Conservation (phyloP, 2,888 invertebrate genomes). For the Noctua janthe region DNA sequence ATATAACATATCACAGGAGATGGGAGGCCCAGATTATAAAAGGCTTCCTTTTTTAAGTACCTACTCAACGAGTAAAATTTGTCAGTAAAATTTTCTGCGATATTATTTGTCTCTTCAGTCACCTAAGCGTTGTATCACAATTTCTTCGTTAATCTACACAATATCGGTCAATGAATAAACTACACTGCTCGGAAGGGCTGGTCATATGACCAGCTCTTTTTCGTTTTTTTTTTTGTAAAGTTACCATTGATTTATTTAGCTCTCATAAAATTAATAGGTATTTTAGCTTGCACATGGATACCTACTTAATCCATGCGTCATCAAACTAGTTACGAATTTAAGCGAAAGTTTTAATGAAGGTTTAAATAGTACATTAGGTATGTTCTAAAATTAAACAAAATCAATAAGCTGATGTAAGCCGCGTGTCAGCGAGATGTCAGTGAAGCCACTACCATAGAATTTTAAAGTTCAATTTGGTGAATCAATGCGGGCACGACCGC, state of each 20-base stretch:
- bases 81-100: not conserved
- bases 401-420: conserved; percentile 67
- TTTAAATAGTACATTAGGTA: conserved; percentile 20
- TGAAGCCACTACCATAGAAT: conserved; percentile 64
- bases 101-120: not conserved
- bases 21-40: not conserved
- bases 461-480: conserved; percentile 79
- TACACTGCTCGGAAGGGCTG: not conserved
- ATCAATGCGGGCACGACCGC: conserved; percentile 67
- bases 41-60: not conserved
- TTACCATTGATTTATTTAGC: not conserved
- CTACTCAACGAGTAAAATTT: not conserved
- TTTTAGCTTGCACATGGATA: not conserved
- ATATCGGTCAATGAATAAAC: not conserved
- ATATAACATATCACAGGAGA: not conserved
- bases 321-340: conserved; percentile 15
- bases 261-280: not conserved
- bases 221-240: not conserved
- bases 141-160: not conserved
- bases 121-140: not conserved
- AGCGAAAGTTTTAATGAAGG: conserved; percentile 24
- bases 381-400: conserved; percentile 63
- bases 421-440: conserved; percentile 72
- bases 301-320: conserved; percentile 7
- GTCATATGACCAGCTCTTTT: not conserved